Percentiles rank a stretch among this genome's conserved stretches.
phyloP scores from a whole-genome alignment of 2,113 vertebrate genomes.

The Saimiri boliviensis region DNA sequence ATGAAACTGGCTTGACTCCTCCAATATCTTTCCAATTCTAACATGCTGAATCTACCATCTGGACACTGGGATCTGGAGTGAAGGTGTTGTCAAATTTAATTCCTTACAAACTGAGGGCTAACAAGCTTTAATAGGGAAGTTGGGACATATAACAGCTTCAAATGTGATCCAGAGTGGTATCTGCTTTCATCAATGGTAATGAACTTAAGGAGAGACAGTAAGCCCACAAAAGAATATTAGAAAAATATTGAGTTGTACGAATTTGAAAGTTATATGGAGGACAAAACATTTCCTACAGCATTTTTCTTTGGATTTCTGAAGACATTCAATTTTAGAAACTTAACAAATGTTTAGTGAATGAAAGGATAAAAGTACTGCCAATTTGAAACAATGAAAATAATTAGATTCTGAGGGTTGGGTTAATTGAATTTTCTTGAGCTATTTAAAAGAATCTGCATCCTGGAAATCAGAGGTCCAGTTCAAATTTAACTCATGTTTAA shows the following conservation, averaged over 20 bases:
- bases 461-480: constrained; percentile 54
- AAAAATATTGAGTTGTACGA: background rate
- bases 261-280: background rate
- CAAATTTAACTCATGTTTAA: constrained; percentile 56
- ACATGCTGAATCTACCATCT: background rate
- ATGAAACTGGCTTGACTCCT: background rate
- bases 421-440: constrained; percentile 69
- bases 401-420: constrained; percentile 52
- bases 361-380: constrained; percentile 51
- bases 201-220: background rate
- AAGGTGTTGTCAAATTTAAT: background rate
- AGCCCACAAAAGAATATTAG: background rate
- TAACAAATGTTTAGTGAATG: constrained; percentile 47
- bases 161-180: background rate
- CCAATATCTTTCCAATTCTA: background rate
- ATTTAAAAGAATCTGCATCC: constrained; percentile 47
- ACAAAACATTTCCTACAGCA: background rate
- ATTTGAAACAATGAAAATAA: constrained; percentile 66
- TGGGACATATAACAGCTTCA: background rate
- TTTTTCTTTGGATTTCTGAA: constrained; percentile 21
- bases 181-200: background rate
- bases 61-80: background rate
- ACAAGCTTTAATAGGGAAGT: background rate
- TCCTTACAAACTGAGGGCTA: background rate
- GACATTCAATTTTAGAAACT: constrained; percentile 53